These are phyloP conservation scores for Stigmatopora argus DNA, from an alignment of 2,113 vertebrate species.

Conservation along the genomic window DNA sequence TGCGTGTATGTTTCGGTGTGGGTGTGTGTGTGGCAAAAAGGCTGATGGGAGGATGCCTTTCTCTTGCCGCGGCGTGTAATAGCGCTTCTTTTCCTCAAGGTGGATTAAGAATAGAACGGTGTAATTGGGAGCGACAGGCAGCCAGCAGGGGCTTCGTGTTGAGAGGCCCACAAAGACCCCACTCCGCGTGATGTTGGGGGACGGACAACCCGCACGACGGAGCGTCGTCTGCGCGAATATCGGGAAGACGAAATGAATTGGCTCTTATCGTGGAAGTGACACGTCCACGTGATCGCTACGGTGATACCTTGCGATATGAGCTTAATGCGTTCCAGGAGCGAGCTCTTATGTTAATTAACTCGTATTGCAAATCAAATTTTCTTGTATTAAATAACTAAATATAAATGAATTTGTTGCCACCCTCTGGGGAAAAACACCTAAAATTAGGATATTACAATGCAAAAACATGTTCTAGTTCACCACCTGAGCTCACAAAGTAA, in stretches of 20 bases:
- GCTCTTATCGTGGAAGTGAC: background rate
- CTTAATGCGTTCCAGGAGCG: too few relatives aligned
- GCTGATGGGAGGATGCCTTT: conserved; percentile 32
- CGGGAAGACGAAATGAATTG: background rate
- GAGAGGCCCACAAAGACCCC: conserved; percentile 33
- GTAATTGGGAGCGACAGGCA: conserved; percentile 53
- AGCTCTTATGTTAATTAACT: too few relatives aligned
- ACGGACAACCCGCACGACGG: conserved; percentile 36
- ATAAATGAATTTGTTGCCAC: too few relatives aligned
- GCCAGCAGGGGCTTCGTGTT: conserved; percentile 40
- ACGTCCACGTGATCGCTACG: background rate
- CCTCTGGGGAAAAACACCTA: too few relatives aligned
- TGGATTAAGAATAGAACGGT: conserved; percentile 35
- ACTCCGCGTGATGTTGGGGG: conserved; percentile 25
- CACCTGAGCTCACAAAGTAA: background rate
- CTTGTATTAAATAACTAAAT: too few relatives aligned
- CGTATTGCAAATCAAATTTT: too few relatives aligned
- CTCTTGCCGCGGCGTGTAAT: conserved; percentile 11
- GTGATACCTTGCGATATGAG: too few relatives aligned
- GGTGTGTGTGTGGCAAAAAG: conserved; percentile 21
- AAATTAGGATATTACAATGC: too few relatives aligned
- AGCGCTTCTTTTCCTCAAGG: conserved; percentile 27
- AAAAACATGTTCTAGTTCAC: too few relatives aligned
- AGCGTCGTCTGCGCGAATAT: conserved; percentile 12
- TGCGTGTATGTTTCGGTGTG: too few relatives aligned